phyloP scores from a whole-genome alignment of 2,113 vertebrate species.

The Talpa occidentalis region DNA sequence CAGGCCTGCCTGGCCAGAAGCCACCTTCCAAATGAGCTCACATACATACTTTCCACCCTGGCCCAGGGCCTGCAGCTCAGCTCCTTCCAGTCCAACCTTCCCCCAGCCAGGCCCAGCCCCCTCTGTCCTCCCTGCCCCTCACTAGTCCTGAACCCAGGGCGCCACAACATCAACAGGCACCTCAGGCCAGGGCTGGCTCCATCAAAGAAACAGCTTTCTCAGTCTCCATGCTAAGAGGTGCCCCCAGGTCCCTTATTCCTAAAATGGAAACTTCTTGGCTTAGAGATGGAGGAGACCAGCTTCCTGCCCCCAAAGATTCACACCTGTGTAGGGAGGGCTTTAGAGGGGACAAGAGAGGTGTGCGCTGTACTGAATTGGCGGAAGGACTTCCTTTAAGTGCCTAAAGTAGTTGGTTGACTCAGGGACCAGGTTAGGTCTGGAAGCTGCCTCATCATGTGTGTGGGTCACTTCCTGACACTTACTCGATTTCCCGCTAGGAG shows the following conservation, averaged over 20 bases:
- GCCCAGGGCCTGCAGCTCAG: conserved; percentile 61
- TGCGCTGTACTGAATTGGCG: not conserved
- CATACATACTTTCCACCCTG: conserved; percentile 82
- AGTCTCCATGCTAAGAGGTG: not conserved
- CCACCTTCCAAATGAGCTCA: conserved; percentile 82
- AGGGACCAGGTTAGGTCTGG: not conserved
- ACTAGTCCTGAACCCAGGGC: not conserved
- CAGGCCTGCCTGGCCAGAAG: conserved; percentile 68
- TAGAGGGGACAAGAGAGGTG: not conserved
- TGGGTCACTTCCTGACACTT: conserved; percentile 73
- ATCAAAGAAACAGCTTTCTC: not conserved
- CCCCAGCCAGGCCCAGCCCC: conserved; percentile 56
- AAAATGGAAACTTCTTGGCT: not conserved
- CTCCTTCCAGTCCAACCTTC: conserved; percentile 72
- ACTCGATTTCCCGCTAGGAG: conserved; percentile 14
- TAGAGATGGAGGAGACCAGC: not conserved
- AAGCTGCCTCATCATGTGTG: conserved; percentile 51
- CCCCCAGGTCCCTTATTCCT: not conserved
- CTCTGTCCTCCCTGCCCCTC: conserved; percentile 53
- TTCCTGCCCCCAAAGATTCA: not conserved
- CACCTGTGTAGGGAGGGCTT: not conserved
- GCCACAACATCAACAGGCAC: not conserved
- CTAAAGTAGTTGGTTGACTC: conserved; percentile 54
- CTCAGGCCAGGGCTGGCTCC: not conserved
- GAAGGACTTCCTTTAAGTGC: conserved; percentile 63